Evolutionary conservation across 1,140 invertebrate genomes (phyloP), one percentile per base, ranked within the genome.

Genomic region (Drosophila kanapiae): DNA sequence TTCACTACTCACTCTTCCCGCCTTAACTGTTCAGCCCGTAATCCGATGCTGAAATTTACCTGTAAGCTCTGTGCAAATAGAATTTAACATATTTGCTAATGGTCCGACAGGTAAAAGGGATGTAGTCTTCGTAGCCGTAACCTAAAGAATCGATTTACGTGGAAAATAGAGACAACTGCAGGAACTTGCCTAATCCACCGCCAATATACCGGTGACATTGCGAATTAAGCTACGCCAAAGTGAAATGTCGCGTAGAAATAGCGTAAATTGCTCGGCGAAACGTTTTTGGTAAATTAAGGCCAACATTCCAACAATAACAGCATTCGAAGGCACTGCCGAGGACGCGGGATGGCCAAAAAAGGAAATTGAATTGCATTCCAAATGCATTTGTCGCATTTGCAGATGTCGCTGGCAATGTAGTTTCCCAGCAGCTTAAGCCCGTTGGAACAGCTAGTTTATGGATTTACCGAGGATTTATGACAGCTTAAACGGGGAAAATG

Each of bases 341-440:
- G 65, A 62, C 63, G 37, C 16, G 31, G 40, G 43, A 35, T 57
- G 27, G 53, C 27, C 37, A 48, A 61, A 86, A 37, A 70, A 75
- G 74, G 74, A 90, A 84, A 87, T 88, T 80, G 77, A 81, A 90
- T 84, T 84, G 84, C 84, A 88, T 90, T 88, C 69, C 42, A 65
- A 88, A 88, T 78, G 80, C 84, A 88, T 75, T 80, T 84, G 77
- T 68, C 58, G 64, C 54, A 67, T 68, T 53, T 47, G 43, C 75
- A 51, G 35, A 69, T 71, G 64, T 56, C 68, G 40, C 40, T 60
- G 54, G 38, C 11, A 18, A 45, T 60, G n/a, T 31, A 31, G 47
- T 45, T 78, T 37, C 63, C 59, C 45, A 62, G 75, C 42, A 42
- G 67, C 48, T 70, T 80, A 63, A 59, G 14, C 35, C 38, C 40